These are phyloP conservation scores for Acipenser transmontanus DNA, from an alignment of 2,797 vertebrate species.

Conservation along the genomic window DNA sequence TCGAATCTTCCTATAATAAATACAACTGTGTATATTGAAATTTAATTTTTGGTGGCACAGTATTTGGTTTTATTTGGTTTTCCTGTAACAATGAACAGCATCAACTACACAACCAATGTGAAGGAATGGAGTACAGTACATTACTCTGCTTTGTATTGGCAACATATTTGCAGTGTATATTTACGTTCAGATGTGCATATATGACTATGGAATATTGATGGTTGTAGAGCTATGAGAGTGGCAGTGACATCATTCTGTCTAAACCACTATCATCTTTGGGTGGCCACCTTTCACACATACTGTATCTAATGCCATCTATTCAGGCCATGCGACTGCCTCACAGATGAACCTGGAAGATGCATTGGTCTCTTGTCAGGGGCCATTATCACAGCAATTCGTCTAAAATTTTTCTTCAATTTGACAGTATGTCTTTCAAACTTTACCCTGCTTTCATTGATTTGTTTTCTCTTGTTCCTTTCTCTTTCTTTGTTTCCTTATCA, in stretches of 20 bases:
- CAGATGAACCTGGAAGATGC: conserved; percentile 56
- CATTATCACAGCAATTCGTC: conserved; percentile 62
- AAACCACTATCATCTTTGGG: conserved; percentile 20
- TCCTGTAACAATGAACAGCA: too few relatives aligned
- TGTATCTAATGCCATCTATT: conserved; percentile 49
- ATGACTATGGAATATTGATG: too few relatives aligned
- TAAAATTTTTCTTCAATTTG: conserved; percentile 60
- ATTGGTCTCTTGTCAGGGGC: conserved; percentile 67
- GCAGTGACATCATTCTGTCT: background rate
- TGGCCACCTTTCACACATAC: conserved; percentile 28
- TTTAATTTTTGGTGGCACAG: too few relatives aligned
- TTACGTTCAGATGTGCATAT: too few relatives aligned
- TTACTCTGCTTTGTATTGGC: too few relatives aligned
- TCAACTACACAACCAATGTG: too few relatives aligned
- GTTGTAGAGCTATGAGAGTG: too few relatives aligned
- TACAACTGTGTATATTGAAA: too few relatives aligned
- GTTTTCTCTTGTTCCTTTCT: conserved; percentile 85
- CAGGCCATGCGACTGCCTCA: conserved; percentile 39
- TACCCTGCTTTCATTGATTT: conserved; percentile 82
- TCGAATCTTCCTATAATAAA: too few relatives aligned
- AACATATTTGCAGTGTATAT: too few relatives aligned
- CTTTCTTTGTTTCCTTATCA: conserved; percentile 98
- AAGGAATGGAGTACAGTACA: too few relatives aligned
- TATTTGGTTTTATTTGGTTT: too few relatives aligned
- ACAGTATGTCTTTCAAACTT: conserved; percentile 69